Evolutionary conservation across 2,113 vertebrate genomes (phyloP).

Genomic region (Caretta caretta): DNA sequence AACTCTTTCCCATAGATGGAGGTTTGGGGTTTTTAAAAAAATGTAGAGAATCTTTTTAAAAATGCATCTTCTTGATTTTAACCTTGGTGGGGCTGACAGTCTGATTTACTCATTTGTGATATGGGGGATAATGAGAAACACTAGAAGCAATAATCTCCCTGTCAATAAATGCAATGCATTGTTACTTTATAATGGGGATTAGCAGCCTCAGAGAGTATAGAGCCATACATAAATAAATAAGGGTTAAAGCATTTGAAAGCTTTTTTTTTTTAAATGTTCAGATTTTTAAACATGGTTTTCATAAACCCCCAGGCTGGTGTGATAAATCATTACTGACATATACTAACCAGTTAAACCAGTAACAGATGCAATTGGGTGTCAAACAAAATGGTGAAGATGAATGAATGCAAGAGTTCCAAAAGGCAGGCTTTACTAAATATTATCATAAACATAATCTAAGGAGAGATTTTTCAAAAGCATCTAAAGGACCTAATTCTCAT

Average conservation of each 20-base stretch:
- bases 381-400: constrained; percentile 41
- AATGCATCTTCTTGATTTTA: constrained; percentile 65
- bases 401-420: constrained; percentile 22
- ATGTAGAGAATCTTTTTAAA: constrained; percentile 57
- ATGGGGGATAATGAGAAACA: constrained; percentile 58
- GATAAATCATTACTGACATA: constrained; percentile 36
- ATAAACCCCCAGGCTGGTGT: constrained; percentile 15
- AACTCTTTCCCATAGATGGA: constrained; percentile 67
- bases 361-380: constrained; percentile 52
- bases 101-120: constrained; percentile 71
- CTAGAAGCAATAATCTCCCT: constrained; percentile 67
- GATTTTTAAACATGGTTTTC: constrained; percentile 14
- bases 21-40: neutral
- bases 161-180: constrained; percentile 73
- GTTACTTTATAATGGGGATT: constrained; percentile 69
- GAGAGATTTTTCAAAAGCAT: neutral
- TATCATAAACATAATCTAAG: neutral
- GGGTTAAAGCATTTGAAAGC: constrained; percentile 37
- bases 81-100: constrained; percentile 71
- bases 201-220: constrained; percentile 36
- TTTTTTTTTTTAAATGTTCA: constrained; percentile 20
- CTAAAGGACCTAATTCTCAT: neutral
- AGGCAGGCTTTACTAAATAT: constrained; percentile 55
- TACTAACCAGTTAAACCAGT: constrained; percentile 51
- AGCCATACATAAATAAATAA: constrained; percentile 40